Percentiles rank a stretch among this genome's conserved stretches.
Conservation (phyloP, 2,113 vertebrate species). For the Salvelinus namaycush region DNA sequence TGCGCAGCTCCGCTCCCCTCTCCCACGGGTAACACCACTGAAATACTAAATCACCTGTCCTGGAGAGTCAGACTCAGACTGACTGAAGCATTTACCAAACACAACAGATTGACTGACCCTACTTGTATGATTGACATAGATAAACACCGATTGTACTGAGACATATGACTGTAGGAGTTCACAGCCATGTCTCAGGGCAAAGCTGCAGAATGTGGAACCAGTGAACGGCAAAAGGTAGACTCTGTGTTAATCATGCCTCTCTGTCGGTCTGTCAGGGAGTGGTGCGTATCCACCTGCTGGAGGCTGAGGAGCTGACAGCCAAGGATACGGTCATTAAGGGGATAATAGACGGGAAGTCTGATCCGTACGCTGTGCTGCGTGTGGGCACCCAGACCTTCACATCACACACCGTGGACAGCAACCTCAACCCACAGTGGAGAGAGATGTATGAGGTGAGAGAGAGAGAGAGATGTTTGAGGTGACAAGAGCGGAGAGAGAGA, state of each 20-base stretch:
- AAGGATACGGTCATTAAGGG: conserved; percentile 91
- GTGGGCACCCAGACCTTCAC: conserved; percentile 90
- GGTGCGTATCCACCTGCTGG: conserved; percentile 85
- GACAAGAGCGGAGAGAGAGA: neutral
- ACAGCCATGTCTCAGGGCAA: no score
- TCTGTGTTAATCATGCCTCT: conserved; percentile 25
- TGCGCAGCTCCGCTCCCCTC: conserved; percentile 88
- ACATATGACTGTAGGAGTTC: no score
- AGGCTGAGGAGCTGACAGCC: conserved; percentile 81
- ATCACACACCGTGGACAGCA: conserved; percentile 84
- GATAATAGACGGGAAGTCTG: conserved; percentile 87
- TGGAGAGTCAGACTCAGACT: conserved; percentile 5
- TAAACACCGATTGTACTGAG: no score
- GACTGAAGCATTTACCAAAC: neutral
- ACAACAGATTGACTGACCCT: neutral
- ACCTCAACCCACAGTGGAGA: conserved; percentile 87
- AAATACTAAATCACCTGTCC: conserved; percentile 23
- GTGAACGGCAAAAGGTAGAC: no score
- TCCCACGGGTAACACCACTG: conserved; percentile 84
- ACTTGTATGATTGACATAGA: neutral
- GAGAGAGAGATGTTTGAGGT: neutral
- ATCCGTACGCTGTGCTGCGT: conserved; percentile 86
- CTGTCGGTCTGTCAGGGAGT: conserved; percentile 76
- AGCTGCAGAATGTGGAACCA: no score
- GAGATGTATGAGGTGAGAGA: conserved; percentile 88